Evolutionary conservation across 2,113 vertebrate genomes (phyloP).

Genomic region (Plestiodon gilberti): DNA sequence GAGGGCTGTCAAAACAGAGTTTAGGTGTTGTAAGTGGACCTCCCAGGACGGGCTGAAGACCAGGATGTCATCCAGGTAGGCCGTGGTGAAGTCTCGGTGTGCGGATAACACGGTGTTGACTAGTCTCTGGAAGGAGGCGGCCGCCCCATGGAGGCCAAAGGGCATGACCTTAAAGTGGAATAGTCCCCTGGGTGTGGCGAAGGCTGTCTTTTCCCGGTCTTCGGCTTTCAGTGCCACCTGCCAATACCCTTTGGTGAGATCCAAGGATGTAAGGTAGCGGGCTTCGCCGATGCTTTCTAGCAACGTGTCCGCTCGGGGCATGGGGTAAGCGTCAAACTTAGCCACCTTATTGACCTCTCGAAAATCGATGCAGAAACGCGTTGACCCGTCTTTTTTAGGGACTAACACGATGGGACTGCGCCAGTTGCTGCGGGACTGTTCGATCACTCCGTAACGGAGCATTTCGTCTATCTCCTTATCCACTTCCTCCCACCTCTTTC

Average conservation of each 20-base stretch:
- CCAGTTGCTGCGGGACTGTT: background rate
- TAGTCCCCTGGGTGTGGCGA: background rate
- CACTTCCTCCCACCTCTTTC: accelerated
- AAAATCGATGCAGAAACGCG: background rate
- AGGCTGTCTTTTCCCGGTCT: background rate
- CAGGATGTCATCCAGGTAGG: background rate
- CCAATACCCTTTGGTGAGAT: background rate
- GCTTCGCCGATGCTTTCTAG: background rate
- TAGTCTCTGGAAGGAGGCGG: background rate
- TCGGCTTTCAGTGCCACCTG: background rate
- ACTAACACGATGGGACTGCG: background rate
- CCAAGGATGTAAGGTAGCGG: background rate
- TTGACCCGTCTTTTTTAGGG: background rate
- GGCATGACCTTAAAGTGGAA: background rate
- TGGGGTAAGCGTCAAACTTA: background rate
- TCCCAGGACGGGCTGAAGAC: background rate
- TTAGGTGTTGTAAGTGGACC: no score
- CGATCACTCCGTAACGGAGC: background rate
- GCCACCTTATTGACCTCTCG: background rate
- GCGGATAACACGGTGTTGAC: background rate
- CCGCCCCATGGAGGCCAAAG: background rate
- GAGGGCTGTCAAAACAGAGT: background rate
- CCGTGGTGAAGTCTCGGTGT: background rate
- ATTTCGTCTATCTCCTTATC: background rate
- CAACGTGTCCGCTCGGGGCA: background rate